Evolutionary conservation across 2,797 vertebrate genomes (phyloP), one percentile per base, ranked within the genome.

Genomic region (Pangasius macronema): DNA sequence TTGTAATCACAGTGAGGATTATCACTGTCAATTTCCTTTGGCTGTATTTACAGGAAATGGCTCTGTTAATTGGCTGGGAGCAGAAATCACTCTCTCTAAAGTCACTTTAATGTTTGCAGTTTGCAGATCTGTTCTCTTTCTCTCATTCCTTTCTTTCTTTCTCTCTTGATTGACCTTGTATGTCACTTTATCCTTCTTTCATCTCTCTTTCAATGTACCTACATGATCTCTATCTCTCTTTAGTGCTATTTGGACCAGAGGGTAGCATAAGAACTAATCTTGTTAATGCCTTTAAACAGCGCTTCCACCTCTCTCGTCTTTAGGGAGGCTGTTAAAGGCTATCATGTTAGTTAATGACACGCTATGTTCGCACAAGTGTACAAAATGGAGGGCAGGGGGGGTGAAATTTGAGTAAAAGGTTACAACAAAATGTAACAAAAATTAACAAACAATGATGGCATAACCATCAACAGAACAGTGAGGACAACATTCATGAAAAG

Each of bases 1-100:
- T 82, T 68, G 68, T 42, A 30, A 85, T 89, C 85, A 61, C 59
- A 65, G 57, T 33, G 20, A 51, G 63, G 63, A 70, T 89, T 84
- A 89, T 90, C 85, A 87, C 83, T 87, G 86, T 88, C 91, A 90
- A 88, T 91, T 90, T 90, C 91, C 91, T 82, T 76, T 36, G 6
- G 39, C 67, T 46, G 89, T 88, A 90, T 90, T 88, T 82, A 14
- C 46, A 89, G 92, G 88, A 91, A 92, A 92, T 90, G 7, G 61
- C 51, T 89, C 27, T 86, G 88, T 86, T 87, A 91, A 92, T 89
- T 87, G 89, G 53, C 86, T 82, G 88, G 87, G 87, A 84, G 81
- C 53, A 85, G 75, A 84, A 72, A 5, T 77, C 53, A 86, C 89
- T 42, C 33, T 36, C 53, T 80, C 20, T 13, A 42, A 61, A 82